Base-by-base conservation (phyloP, 2,797 vertebrate species). In the Etheostoma nigrum region DNA sequence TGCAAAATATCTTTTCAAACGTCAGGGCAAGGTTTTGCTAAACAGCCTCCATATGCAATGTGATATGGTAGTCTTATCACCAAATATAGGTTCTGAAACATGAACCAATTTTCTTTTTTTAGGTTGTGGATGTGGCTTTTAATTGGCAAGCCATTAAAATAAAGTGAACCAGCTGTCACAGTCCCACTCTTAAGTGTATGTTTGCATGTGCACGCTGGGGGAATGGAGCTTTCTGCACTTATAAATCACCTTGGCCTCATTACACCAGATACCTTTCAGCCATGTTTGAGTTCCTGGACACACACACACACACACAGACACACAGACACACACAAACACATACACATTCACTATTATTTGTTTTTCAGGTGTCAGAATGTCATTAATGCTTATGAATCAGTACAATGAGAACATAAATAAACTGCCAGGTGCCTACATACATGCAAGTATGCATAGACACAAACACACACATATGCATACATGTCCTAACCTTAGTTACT, bases 201-300 rank as follows among this genome's bases (percentile, higher is more conserved):
- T 76, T 66, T 83, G 54, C 53, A 55, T 60, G 61, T 64, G n/a
- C 27, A 40, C 74, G 70, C 64, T 52, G 59, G 51, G 72, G 72
- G 66, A 87, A 72, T 74, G 62, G 67, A 84, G 77, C 30, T 60
- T 78, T 86, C 84, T 79, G 69, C 67, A 36, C 75, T 78, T 85
- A 86, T 88, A 88, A 92, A 91, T 92, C 87, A 91, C 82, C 80
- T 86, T 91, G 86, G 83, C 88, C 90, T 92, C 83, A 86, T 89
- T 89, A 86, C 63, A 87, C 40, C 48, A 80, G 72, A 81, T 80
- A 82, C 78, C 74, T 76, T 71, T 79, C 70, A 74, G 59, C 63
- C 45, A 67, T 54, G 69, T 67, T 78, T 72, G 33, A 71, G 57
- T 52, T 59, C 52, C 52, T 67, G 49, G 44, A 77, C 25, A 49